phyloP scores from a whole-genome alignment of 2,113 vertebrate species.

The Chelonoidis abingdonii region DNA sequence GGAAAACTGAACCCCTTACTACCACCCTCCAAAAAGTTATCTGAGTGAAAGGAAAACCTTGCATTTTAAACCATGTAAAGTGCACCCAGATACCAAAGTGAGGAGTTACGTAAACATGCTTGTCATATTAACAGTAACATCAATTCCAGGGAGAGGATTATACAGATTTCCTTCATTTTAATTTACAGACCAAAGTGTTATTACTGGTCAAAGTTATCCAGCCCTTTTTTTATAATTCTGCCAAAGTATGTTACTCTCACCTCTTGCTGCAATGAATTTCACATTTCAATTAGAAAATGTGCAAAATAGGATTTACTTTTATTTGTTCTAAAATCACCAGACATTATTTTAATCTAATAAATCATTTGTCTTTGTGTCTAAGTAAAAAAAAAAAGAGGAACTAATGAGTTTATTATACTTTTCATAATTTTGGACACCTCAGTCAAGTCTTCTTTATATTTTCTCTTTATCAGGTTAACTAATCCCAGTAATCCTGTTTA shows the following conservation, averaged over 20 bases:
- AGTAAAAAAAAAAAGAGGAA: not conserved
- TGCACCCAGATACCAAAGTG: not conserved
- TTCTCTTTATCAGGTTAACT: not conserved
- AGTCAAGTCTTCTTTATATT: constrained; percentile 27
- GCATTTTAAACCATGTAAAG: not conserved
- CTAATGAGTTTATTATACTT: not conserved
- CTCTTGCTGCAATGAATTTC: not conserved
- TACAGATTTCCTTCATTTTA: not conserved
- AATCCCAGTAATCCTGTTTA: constrained; percentile 41
- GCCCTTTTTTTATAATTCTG: not conserved
- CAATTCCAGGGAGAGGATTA: not conserved
- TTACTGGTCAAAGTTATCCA: not conserved
- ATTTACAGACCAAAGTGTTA: not conserved
- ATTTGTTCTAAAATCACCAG: not conserved
- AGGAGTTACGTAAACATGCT: not conserved
- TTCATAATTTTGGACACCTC: constrained; percentile 19
- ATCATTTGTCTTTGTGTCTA: not conserved
- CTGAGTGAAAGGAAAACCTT: not conserved
- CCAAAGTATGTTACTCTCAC: not conserved
- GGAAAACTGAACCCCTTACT: not conserved
- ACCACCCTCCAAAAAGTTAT: not conserved
- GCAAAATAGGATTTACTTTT: not conserved
- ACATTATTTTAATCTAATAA: not conserved
- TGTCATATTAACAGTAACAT: not conserved
- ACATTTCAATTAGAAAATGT: not conserved